phyloP scores from a whole-genome alignment of 2,113 vertebrate species.

The Gasterosteus nipponicus region DNA sequence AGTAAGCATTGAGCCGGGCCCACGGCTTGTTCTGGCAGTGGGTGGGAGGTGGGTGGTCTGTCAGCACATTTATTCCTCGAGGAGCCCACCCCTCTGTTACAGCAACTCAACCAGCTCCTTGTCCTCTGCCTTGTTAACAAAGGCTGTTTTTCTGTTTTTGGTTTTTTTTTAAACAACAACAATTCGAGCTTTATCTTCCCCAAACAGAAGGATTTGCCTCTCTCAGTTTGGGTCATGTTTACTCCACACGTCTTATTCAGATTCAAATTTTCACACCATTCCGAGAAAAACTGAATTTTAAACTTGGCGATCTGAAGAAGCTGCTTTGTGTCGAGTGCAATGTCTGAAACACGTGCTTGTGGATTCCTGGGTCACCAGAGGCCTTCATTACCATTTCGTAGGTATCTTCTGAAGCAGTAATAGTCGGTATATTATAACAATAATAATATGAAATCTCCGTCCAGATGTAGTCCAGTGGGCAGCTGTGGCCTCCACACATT shows the following conservation, averaged over 20 bases:
- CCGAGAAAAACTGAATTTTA: neutral
- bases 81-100: constrained; percentile 54
- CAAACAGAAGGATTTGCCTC: neutral
- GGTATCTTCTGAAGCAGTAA: neutral
- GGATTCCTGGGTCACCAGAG: neutral
- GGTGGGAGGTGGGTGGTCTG: constrained; percentile 72
- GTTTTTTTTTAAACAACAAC: constrained; percentile 12
- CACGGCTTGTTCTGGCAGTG: constrained; percentile 65
- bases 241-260: neutral
- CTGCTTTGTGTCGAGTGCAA: neutral
- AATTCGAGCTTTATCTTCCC: neutral
- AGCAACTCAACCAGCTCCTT: constrained; percentile 65
- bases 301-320: neutral
- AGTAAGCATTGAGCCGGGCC: constrained; percentile 59
- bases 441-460: neutral
- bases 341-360: neutral
- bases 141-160: constrained; percentile 25
- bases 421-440: neutral
- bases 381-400: neutral
- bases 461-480: neutral
- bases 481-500: neutral
- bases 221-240: neutral
- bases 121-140: constrained; percentile 65
- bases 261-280: neutral
- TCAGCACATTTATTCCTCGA: constrained; percentile 72